Evolutionary conservation across 2,797 vertebrate genomes (phyloP).

Genomic region (Ctenosaura bakeri): DNA sequence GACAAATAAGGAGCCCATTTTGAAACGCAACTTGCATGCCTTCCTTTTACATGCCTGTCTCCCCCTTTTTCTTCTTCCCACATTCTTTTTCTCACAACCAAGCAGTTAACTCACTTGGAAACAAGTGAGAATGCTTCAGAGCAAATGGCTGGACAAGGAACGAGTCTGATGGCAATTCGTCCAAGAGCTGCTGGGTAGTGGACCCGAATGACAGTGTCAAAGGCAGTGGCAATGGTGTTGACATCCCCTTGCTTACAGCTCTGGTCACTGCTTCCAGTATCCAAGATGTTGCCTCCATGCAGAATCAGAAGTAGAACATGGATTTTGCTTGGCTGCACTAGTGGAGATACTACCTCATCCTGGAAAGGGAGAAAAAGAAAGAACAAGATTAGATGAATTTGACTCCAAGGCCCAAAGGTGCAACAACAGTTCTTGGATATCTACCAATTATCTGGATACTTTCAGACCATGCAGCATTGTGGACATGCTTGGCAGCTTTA

Average conservation of each 20-base stretch:
- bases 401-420: neutral
- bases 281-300: slow-evolving; percentile 98
- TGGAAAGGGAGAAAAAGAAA: slow-evolving; percentile 52
- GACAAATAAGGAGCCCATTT: neutral
- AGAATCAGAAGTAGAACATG: slow-evolving; percentile 94
- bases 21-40: neutral
- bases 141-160: slow-evolving; percentile 96
- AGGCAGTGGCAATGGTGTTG: slow-evolving; percentile 92
- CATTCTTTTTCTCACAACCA: neutral
- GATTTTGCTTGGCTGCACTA: slow-evolving; percentile 89
- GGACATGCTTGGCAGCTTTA: neutral
- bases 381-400: neutral
- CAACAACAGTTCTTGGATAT: neutral
- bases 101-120: slow-evolving; percentile 88
- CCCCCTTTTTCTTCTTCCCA: neutral
- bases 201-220: slow-evolving; percentile 94
- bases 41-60: neutral
- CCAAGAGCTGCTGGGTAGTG: slow-evolving; percentile 96
- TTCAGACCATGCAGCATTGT: neutral
- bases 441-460: neutral
- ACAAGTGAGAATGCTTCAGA: slow-evolving; percentile 95
- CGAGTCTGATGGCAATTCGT: slow-evolving; percentile 92
- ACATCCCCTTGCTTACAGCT: slow-evolving; percentile 95
- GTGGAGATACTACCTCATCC: slow-evolving; percentile 87
- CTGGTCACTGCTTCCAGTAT: slow-evolving; percentile 92